Base-by-base conservation (phyloP, 1,140 invertebrate species). In the Thrips palmi region DNA sequence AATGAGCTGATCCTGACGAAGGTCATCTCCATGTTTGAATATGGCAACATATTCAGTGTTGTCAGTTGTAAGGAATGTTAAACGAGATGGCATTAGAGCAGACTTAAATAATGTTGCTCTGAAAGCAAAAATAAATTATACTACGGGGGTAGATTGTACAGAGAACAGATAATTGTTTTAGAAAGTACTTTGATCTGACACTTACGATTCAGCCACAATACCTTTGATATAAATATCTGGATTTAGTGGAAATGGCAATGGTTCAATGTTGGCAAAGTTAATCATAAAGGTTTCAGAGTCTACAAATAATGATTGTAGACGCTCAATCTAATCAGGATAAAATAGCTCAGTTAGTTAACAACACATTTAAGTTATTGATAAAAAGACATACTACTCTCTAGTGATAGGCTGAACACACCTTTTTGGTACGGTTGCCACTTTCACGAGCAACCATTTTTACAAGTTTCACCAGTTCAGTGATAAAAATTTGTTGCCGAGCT, bases 1-100 rank as follows among this genome's bases (percentile, higher is more conserved):
- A 44, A 99, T 89, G 0, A 99, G 66, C 58, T 99, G 94, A 64
- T 99, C 96, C 60, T 99, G 96, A 18, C 93, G 59, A n/a, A 99
- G 58, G 62, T 99, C 94, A 61, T 99, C 96, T 1, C 96, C 96
- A 52, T 93, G 74, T 64, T 99, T 99, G 58, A 97, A 98, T 45
- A 99, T 97, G 0, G 89, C 84, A 11, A 88, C 78, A 60, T 97
- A 99, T 54, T 93, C 84, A n/a, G 60, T 63, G 22, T 77, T 75
- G 33, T 76, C 69, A 0, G 65, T 70, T 0, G 86, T 92, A 12
- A 79, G 62, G 56, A 99, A 97, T 2, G 87, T 86, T 15, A 98
- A 65, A 54, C 84, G 81, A 24, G 86, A 87, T n/a, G 94, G 94
- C 89, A 97, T 97, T 28, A 97, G 62, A 3, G 88, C 86, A 21